Base-by-base conservation (phyloP, 1,140 invertebrate genomes). In the Episyrphus balteatus region DNA sequence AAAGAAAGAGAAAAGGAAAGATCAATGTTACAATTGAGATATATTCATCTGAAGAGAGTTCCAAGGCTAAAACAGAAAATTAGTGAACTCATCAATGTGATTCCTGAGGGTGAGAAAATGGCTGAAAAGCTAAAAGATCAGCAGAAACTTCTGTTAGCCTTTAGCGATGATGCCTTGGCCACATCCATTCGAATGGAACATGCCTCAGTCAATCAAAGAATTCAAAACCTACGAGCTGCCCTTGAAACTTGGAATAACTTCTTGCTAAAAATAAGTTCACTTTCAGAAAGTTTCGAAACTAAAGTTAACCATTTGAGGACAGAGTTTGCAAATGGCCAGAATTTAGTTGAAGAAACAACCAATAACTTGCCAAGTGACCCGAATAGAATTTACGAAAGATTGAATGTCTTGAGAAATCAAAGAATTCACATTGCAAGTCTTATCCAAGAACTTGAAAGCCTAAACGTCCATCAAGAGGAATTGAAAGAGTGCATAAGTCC, bases 401-500 rank as follows among this genome's bases (percentile, higher is more conserved):
- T 85, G 18, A 76, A 79, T 12, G 75, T 73, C 6, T 63, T 85
- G 13, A 73, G 78, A 10, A 69, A 76, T 3, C 63, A 79, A n/a
- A 75, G 77, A 46, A 66, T 70, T 2, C 73, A 73, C 37, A 66
- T 86, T 19, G 70, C 73, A 11, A 72, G 73, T n/a, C 71, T 77
- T 37, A 74, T 75, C 15, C 73, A 68, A 0, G 75, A 81, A 21
- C 62, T 86, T 11, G 83, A 86, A 56, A 66, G 73, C 13, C 70
- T 92, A 0, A 78, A 78, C 21, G 77, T 83, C 0, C 80, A 79
- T 19, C 83, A 88, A 54, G 85, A 88, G 65, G 81, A 91, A 67
- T 70, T 96, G 8, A 84, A 87, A 53, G 84, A 89, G 55, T 84
- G 83, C 47, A 73, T 94, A 5, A 88, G 86, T 62, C 85, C 88